Conservation (phyloP, 35 echinoderm and acorn worm genomes). For the Apostichopus parvimensis region DNA sequence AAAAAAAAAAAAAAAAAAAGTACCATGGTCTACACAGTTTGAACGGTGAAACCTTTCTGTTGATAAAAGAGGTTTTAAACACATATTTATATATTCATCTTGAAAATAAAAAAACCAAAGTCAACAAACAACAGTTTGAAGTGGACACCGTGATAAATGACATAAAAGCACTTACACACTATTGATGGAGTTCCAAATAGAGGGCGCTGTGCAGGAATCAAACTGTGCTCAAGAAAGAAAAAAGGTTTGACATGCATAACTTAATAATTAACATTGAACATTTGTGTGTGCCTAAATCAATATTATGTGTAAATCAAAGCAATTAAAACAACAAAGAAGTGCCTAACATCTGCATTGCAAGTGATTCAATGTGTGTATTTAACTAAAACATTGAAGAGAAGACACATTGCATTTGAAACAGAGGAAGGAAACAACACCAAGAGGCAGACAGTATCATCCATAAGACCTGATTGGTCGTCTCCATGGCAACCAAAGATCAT, state of each 20-base stretch:
- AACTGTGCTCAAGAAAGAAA: constrained; percentile 47
- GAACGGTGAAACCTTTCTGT: too few species aligned
- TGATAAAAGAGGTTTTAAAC: too few species aligned
- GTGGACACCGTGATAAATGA: neutral
- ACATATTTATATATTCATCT: neutral
- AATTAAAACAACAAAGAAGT: neutral
- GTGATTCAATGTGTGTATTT: neutral
- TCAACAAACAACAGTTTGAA: neutral
- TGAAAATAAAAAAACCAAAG: neutral
- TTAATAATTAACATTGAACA: neutral
- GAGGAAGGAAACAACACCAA: neutral
- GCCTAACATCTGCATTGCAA: neutral
- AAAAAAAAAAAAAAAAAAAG: too few species aligned
- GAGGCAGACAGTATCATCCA: too few species aligned
- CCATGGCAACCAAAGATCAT: too few species aligned
- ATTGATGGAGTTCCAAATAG: neutral
- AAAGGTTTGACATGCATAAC: neutral
- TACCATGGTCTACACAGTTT: too few species aligned
- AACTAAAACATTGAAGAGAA: neutral
- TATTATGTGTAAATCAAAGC: neutral
- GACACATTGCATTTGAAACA: neutral
- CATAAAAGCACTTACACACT: constrained; percentile 33
- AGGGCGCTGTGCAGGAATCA: constrained; percentile 52
- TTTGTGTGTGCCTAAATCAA: neutral
- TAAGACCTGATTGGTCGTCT: too few species aligned